These are phyloP conservation scores for Tragopan temminckii DNA, from an alignment of 2,797 vertebrate species.

Conservation along the genomic window DNA sequence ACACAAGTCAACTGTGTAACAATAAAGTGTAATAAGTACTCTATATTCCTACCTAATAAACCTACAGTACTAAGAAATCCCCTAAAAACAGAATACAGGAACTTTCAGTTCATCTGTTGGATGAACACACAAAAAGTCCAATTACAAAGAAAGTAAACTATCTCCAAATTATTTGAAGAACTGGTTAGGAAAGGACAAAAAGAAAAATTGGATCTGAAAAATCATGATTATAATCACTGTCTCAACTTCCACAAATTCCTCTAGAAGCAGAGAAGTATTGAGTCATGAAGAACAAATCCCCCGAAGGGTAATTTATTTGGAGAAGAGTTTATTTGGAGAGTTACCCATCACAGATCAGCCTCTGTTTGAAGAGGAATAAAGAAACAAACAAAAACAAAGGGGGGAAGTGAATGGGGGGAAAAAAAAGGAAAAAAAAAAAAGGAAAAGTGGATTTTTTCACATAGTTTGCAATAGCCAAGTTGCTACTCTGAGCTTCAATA, in stretches of 20 bases:
- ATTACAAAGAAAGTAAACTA: neutral
- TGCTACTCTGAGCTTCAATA: neutral
- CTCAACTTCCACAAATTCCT: neutral
- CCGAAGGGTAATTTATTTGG: neutral
- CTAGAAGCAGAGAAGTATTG: neutral
- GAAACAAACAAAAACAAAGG: neutral
- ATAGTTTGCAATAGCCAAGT: neutral
- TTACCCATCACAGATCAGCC: neutral
- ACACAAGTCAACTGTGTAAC: neutral
- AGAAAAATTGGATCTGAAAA: neutral
- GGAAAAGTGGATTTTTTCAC: neutral
- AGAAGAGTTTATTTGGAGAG: neutral
- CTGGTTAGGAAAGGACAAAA: neutral
- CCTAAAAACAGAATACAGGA: constrained; percentile 36
- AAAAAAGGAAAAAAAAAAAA: too few relatives aligned
- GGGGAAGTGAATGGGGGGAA: too few relatives aligned
- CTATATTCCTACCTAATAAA: neutral
- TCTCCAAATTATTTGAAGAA: neutral
- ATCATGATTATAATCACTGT: neutral
- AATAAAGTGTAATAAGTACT: neutral
- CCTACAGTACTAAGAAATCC: constrained; percentile 28
- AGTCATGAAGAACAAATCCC: neutral
- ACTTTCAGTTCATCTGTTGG: constrained; percentile 11
- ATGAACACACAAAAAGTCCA: neutral
- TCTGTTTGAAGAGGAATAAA: neutral